phyloP scores from a whole-genome alignment of 1,140 invertebrate genomes.

The Eueides isabella region DNA sequence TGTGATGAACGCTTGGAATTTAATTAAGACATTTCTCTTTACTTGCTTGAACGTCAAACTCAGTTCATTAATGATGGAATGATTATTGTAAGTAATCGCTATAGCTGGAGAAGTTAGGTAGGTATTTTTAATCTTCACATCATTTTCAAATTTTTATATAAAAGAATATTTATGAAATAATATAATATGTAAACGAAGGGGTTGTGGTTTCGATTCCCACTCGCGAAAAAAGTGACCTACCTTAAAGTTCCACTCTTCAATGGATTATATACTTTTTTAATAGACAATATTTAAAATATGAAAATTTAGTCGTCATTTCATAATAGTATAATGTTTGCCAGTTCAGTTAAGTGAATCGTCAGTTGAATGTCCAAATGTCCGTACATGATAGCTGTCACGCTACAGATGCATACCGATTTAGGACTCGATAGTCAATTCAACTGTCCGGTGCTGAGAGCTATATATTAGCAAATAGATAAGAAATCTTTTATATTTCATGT shows the following conservation, averaged over 20 bases:
- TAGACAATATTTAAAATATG: too few species aligned
- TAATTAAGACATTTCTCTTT: conserved; percentile 13
- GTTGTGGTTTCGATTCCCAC: too few species aligned
- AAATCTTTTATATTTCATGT: not conserved
- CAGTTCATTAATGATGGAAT: conserved; percentile 10
- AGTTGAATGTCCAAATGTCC: conserved; percentile 1
- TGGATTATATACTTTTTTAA: too few species aligned
- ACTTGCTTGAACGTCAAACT: conserved; percentile 3
- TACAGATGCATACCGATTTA: not conserved
- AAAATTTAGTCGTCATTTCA: too few species aligned
- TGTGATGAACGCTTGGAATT: conserved; percentile 16
- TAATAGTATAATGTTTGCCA: too few species aligned
- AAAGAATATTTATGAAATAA: too few species aligned
- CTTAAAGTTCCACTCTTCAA: too few species aligned
- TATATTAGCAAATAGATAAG: too few species aligned
- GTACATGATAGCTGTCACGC: not conserved
- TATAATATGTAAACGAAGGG: too few species aligned
- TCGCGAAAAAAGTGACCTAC: too few species aligned
- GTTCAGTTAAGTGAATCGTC: not conserved
- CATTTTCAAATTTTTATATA: too few species aligned
- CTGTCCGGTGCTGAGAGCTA: not conserved
- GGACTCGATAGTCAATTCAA: not conserved
- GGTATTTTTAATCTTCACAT: too few species aligned
- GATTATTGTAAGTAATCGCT: not conserved
- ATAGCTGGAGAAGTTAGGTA: not conserved